Base-by-base conservation (phyloP, 2,797 vertebrate genomes). In the Micromesistius poutassou region DNA sequence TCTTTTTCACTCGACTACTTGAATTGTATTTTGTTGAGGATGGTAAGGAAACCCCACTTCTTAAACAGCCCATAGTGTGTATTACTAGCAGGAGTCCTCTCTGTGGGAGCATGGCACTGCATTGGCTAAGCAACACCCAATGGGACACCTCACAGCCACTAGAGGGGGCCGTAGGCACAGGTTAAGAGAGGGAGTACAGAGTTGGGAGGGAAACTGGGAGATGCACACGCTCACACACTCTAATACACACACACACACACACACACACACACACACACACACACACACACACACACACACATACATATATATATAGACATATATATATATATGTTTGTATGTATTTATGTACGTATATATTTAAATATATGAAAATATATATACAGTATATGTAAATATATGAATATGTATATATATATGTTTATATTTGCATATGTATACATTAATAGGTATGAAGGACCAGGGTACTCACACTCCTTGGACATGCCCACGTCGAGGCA, bases 401-500 rank as follows among this genome's bases (percentile, higher is more conserved):
- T 36, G 4, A 28, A 38, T 38, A 10, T 38, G 9, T 38, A 38
- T 42, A 2, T 42, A 42, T 42, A 14, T 42, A 14, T 42, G 14
- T 42, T 14, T 42, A 42, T 42, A 70, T 8, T 14, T 25, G 25
- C 14, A 42, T 3, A 14, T 42, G 3, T 42, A 16, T 42, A 42
- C 3, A 42, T 13, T 13, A 1, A 6, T 38, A 9, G 5, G 3
- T 0, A 2, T 12, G 0, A 70, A 8, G 33, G 22, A 0, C 14
- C 5, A 2, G 19, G 30, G 46, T 76, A 97, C 97, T 97, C 93
- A 98, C 96, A 94, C 93, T 98, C 97, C 94, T 97, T 97, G 91
- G 96, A 98, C 97, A 99, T 99, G 89, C 97, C 97, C 82, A 97
- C 97, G 86, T 97, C 95, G 81, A 99, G 96, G 93, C 97, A 99